Evolutionary conservation across 2,113 vertebrate genomes (phyloP).

Genomic region (Oxyura jamaicensis): DNA sequence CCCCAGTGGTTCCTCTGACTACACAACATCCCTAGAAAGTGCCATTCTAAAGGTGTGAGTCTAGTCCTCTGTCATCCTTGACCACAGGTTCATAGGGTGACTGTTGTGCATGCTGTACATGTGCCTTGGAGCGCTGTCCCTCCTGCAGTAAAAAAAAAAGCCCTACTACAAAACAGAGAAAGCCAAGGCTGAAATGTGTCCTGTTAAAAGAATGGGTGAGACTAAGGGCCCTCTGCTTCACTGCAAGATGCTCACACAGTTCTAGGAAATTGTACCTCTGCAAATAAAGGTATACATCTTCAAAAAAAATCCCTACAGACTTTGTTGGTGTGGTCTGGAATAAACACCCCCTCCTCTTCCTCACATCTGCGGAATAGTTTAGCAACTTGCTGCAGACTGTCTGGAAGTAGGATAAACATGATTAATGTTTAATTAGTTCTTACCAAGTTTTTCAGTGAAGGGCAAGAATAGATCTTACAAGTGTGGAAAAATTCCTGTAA

Average conservation of each 20-base stretch:
- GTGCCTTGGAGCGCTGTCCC: background rate
- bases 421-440: background rate
- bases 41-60: background rate
- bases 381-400: background rate
- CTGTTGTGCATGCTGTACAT: accelerated
- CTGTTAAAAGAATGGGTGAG: background rate
- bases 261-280: background rate
- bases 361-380: background rate
- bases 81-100: background rate
- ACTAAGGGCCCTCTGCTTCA: background rate
- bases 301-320: background rate
- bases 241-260: background rate
- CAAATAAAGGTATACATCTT: background rate
- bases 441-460: background rate
- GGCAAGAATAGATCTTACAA: background rate
- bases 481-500: background rate
- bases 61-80: background rate
- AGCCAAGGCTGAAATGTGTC: background rate
- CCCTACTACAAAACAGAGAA: background rate
- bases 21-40: background rate
- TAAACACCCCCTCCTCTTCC: background rate
- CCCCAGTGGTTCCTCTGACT: background rate
- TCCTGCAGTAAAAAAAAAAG: background rate
- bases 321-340: background rate
- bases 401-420: background rate